phyloP scores from a whole-genome alignment of 2,888 invertebrate species.

The Lottia scabra region DNA sequence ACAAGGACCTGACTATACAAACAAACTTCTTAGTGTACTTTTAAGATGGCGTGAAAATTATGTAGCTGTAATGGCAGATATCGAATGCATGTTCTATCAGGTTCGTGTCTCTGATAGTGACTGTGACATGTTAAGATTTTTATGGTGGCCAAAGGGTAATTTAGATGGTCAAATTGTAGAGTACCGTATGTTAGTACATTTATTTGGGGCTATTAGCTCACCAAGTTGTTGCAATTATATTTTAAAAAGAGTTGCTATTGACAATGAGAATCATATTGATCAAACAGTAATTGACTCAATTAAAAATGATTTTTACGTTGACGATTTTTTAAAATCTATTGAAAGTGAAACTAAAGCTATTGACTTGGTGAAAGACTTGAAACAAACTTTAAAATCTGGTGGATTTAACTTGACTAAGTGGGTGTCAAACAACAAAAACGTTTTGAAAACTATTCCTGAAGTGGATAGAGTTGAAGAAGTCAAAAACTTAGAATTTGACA shows the following conservation, averaged over 20 bases:
- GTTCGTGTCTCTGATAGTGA: slow-evolving; percentile 20
- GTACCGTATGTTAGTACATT: slow-evolving; percentile 19
- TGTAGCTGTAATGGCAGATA: slow-evolving; percentile 28
- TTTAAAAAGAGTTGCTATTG: slow-evolving; percentile 5
- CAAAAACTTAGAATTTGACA: slow-evolving; percentile 10
- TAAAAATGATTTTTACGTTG: no score
- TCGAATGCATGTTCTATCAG: slow-evolving; percentile 32
- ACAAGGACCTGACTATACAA: slow-evolving; percentile 27
- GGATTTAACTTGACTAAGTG: slow-evolving; percentile 35
- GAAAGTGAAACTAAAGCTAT: slow-evolving; percentile 7
- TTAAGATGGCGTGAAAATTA: slow-evolving; percentile 26
- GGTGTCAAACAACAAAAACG: slow-evolving; percentile 26
- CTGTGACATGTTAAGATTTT: slow-evolving; percentile 20
- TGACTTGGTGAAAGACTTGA: not conserved
- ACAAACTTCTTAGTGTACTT: slow-evolving; percentile 26
- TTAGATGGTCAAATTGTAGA: not conserved
- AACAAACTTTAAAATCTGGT: slow-evolving; percentile 9
- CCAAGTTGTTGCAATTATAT: slow-evolving; percentile 19
- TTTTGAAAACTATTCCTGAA: slow-evolving; percentile 29
- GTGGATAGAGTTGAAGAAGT: slow-evolving; percentile 24
- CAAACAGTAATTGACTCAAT: slow-evolving; percentile 10
- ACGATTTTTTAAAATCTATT: slow-evolving; percentile 22
- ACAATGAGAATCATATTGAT: not conserved
- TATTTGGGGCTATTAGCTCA: slow-evolving; percentile 14
- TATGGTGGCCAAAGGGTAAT: slow-evolving; percentile 17